A percentile compares a stretch with the other conserved stretches of the same genome.
Evolutionary conservation across 1,140 invertebrate species (phyloP).

Genomic region (Bacillus rossius): DNA sequence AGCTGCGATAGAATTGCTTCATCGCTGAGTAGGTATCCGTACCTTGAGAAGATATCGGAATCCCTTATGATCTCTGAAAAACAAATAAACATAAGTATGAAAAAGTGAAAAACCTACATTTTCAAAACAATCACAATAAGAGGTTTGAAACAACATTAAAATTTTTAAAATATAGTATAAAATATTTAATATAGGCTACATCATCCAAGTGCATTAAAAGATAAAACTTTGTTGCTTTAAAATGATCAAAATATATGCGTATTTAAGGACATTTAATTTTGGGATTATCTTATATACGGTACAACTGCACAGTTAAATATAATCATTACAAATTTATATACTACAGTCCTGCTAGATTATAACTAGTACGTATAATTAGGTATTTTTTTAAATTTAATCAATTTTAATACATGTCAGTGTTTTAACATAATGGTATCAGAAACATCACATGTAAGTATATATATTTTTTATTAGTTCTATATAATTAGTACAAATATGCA

Average conservation of each 20-base stretch:
- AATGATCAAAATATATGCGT: not conserved
- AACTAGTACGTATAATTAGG: no score
- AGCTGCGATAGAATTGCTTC: slow-evolving; percentile 32
- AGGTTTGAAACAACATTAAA: not conserved
- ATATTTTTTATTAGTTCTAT: no score
- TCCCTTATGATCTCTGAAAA: slow-evolving; percentile 38
- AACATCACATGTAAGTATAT: no score
- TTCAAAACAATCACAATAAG: not conserved
- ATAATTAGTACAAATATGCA: no score
- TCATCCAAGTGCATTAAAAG: not conserved
- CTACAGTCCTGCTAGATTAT: no score
- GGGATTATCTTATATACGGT: no score
- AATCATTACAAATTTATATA: no score
- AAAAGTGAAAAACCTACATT: not conserved
- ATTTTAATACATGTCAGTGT: no score
- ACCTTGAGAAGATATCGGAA: slow-evolving; percentile 32
- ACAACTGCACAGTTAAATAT: no score
- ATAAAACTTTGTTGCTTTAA: not conserved
- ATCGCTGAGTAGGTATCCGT: slow-evolving; percentile 32
- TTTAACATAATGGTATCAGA: no score
- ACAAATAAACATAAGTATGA: not conserved
- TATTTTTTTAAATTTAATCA: no score
- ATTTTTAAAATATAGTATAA: not conserved
- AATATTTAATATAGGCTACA: not conserved
- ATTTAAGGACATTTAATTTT: no score